phyloP scores from a whole-genome alignment of 2,888 invertebrate genomes.

The Psylliodes chrysocephalus region DNA sequence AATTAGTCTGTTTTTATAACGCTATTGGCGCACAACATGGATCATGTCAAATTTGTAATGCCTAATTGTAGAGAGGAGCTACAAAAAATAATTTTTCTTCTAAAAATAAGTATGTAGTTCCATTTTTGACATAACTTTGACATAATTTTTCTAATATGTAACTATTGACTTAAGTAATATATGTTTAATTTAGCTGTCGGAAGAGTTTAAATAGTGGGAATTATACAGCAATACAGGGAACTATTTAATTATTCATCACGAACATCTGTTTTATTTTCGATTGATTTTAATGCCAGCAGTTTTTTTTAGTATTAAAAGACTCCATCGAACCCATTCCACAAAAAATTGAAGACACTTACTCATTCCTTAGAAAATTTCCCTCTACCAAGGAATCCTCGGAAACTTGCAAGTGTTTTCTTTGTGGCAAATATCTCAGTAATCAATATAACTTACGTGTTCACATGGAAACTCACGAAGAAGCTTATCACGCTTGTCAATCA shows the following conservation, averaged over 20 bases:
- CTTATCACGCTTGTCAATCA: constrained; percentile 86
- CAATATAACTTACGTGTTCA: constrained; percentile 91
- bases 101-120: too few relatives aligned
- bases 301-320: constrained; percentile 36
- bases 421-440: constrained; percentile 89
- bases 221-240: too few relatives aligned
- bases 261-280: neutral
- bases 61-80: too few relatives aligned
- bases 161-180: too few relatives aligned
- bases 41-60: too few relatives aligned
- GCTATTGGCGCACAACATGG: too few relatives aligned
- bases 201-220: too few relatives aligned
- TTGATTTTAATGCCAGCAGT: neutral
- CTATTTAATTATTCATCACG: neutral
- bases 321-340: constrained; percentile 28
- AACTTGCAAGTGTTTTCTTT: constrained; percentile 77
- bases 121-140: too few relatives aligned
- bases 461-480: constrained; percentile 90
- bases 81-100: too few relatives aligned
- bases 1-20: too few relatives aligned
- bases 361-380: constrained; percentile 21
- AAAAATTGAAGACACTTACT: constrained; percentile 32
- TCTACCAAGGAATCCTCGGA: constrained; percentile 54
- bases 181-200: too few relatives aligned
- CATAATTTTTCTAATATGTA: too few relatives aligned